Percentiles rank a stretch among this genome's conserved stretches.
phyloP scores from a whole-genome alignment of 2,797 vertebrate species.

The Acanthopagrus latus region DNA sequence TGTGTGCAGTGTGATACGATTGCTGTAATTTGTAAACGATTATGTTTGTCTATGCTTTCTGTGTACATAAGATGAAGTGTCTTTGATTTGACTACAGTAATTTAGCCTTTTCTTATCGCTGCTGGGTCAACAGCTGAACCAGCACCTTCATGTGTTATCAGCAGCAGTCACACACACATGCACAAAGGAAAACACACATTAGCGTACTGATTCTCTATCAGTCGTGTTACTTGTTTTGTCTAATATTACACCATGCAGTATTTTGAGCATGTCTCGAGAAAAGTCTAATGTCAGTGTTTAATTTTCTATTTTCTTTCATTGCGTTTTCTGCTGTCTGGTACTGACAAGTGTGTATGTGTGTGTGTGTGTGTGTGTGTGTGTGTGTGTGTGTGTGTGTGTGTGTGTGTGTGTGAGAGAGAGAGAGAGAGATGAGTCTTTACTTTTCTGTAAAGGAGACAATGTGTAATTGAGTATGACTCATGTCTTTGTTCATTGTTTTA shows the following conservation, averaged over 20 bases:
- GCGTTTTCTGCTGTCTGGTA: conserved; percentile 51
- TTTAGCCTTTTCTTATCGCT: conserved; percentile 45
- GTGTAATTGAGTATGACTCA: conserved; percentile 77
- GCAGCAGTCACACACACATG: conserved; percentile 11
- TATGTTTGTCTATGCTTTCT: conserved; percentile 36
- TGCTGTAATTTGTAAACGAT: conserved; percentile 49
- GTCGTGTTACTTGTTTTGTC: not conserved
- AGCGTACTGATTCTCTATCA: not conserved
- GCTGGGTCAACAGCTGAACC: conserved; percentile 47
- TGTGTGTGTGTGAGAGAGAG: not conserved
- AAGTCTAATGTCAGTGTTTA: conserved; percentile 29
- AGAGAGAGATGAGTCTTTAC: conserved; percentile 58
- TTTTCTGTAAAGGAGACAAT: conserved; percentile 73
- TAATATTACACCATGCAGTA: conserved; percentile 7
- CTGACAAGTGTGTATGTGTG: conserved; percentile 32
- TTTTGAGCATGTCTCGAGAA: not conserved
- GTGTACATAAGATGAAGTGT: conserved; percentile 31
- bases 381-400: conserved; percentile 18
- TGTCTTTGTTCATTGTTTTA: conserved; percentile 83
- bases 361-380: conserved; percentile 25
- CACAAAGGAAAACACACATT: conserved; percentile 15
- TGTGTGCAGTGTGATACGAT: conserved; percentile 29
- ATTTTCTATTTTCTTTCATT: conserved; percentile 30
- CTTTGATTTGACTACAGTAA: conserved; percentile 29
- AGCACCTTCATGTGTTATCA: conserved; percentile 23